Evolutionary conservation across 2,797 vertebrate species (phyloP), one percentile per base, ranked within the genome.

Genomic region (Anolis apletophallus): DNA sequence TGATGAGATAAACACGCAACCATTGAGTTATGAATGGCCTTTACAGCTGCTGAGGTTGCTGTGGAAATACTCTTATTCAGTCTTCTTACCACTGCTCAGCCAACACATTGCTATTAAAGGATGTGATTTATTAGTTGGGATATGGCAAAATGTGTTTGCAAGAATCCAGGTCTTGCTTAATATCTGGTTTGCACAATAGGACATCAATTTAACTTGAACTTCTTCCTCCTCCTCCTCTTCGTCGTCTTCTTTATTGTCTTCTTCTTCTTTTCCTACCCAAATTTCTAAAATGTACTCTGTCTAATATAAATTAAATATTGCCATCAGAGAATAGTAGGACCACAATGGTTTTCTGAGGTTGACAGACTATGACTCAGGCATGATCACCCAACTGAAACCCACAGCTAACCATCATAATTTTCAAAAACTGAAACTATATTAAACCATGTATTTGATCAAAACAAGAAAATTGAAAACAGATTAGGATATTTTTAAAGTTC

Each of bases 1-100:
- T 73, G 40, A 88, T 34, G 76, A 54, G 74, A 68, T 69, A 87
- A 93, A 83, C 78, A 77, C 12, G 2, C 4, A 10, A 8, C n/a
- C 87, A 75, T 9, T 81, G 36, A 90, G 80, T 11, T 2, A 13
- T 59, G 69, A 19, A 80, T 85, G 61, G 0, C 10, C 87, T 73
- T 88, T 83, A 21, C 59, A 78, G 17, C 17, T 57, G 14, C 16
- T 75, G 90, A 89, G 75, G 40, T 1, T 17, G 59, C 17, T 61
- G 1, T 77, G 61, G 32, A 87, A 91, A 88, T 88, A 40, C 34
- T 32, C 1, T 36, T 81, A 46, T 64, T 75, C 26, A 5, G 26
- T 83, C 2, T 83, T 55, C 71, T 76, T 55, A 40, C 8, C 1
- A 0, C 19, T 1, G 5, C 19, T 17, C 4, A 2, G 77, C 1